Percentiles rank a stretch among this genome's conserved stretches.
phyloP scores from a whole-genome alignment of 2,113 vertebrate species.

The Charina bottae region DNA sequence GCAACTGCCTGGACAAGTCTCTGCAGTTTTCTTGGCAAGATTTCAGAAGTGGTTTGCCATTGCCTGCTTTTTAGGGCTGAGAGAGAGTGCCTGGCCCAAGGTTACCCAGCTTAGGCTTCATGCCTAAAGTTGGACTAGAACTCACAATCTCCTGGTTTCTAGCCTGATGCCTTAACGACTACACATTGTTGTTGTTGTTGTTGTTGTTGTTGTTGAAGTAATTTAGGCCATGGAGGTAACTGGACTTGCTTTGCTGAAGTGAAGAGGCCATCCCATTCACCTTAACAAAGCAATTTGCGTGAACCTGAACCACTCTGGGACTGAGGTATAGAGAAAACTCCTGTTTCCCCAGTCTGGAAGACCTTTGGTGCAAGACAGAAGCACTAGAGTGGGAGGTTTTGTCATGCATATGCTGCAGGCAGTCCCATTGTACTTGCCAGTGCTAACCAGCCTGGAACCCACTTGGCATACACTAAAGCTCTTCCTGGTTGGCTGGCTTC shows the following conservation, averaged over 20 bases:
- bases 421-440: neutral
- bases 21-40: neutral
- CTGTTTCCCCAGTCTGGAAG: neutral
- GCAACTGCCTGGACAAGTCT: neutral
- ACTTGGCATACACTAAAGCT: neutral
- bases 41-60: neutral
- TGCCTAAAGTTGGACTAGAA: neutral
- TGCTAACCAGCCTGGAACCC: neutral
- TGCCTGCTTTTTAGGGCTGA: neutral
- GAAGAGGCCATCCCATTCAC: neutral
- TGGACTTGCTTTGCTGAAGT: neutral
- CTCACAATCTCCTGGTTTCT: neutral
- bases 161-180: neutral
- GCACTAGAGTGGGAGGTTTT: neutral
- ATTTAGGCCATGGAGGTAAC: neutral
- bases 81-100: neutral
- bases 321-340: neutral
- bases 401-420: neutral
- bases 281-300: neutral
- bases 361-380: neutral
- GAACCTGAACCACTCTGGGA: neutral
- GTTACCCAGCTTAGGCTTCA: neutral
- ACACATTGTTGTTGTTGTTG: neutral
- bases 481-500: neutral
- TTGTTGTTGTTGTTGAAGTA: neutral